A percentile compares a stretch with the other conserved stretches of the same genome.
phyloP scores from a whole-genome alignment of 2,113 vertebrate species.

The Ammodytes marinus region DNA sequence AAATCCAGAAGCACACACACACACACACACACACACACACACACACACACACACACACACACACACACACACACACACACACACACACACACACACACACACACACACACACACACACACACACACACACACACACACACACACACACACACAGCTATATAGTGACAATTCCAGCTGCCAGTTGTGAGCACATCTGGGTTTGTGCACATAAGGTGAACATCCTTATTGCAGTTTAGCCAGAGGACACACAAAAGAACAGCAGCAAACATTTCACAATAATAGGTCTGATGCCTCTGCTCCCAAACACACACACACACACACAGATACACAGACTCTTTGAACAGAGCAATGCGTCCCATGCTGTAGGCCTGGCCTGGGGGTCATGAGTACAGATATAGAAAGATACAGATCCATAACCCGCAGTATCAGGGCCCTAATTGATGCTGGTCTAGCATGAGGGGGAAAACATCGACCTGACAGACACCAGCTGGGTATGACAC shows the following conservation, averaged over 20 bases:
- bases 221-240: constrained; percentile 33
- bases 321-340: too few relatives aligned
- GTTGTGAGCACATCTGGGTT: constrained; percentile 40
- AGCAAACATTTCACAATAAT: constrained; percentile 40
- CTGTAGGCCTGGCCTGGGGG: constrained; percentile 58
- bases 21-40: background rate
- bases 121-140: background rate
- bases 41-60: background rate
- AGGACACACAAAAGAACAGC: constrained; percentile 13
- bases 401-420: constrained; percentile 75
- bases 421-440: constrained; percentile 70
- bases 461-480: constrained; percentile 68
- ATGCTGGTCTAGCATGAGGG: constrained; percentile 59
- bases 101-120: too few relatives aligned
- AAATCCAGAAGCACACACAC: too few relatives aligned
- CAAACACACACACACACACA: too few relatives aligned
- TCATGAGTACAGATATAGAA: constrained; percentile 63
- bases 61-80: background rate
- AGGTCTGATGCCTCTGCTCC: constrained; percentile 56
- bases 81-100: too few relatives aligned
- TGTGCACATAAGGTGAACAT: constrained; percentile 34
- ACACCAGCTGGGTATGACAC: constrained; percentile 70
- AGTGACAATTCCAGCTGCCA: constrained; percentile 8
- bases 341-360: constrained; percentile 55
- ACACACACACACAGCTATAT: background rate